Conservation (phyloP, 2,797 vertebrate genomes). For the Carapus acus region DNA sequence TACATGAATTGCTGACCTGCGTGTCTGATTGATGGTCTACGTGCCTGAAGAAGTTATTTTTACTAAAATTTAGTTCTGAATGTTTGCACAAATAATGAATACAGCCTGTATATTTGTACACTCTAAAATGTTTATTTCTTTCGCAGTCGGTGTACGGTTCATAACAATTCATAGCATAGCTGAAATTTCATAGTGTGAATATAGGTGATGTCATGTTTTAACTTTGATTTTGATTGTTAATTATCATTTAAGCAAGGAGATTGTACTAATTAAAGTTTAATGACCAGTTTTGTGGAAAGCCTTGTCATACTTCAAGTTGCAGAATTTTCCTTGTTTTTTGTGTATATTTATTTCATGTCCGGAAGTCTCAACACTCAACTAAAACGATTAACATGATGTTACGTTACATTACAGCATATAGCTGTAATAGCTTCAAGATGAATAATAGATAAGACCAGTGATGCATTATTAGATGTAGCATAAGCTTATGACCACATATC, state of each 20-base stretch:
- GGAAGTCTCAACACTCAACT: no score
- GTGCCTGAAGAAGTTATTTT: slow-evolving; percentile 34
- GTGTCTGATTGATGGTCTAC: slow-evolving; percentile 14
- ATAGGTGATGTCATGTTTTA: slow-evolving; percentile 10
- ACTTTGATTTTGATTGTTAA: slow-evolving; percentile 19
- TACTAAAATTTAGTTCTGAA: slow-evolving; percentile 11
- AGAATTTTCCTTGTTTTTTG: neutral
- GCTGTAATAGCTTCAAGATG: no score
- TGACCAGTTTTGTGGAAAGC: neutral
- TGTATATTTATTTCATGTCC: neutral
- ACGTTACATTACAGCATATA: no score
- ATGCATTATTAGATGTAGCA: no score
- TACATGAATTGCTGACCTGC: no score
- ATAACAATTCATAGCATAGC: slow-evolving; percentile 4
- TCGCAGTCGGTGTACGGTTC: neutral
- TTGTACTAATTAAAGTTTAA: slow-evolving; percentile 32
- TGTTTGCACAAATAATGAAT: slow-evolving; percentile 10
- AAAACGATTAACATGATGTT: no score
- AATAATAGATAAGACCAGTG: no score
- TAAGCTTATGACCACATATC: no score
- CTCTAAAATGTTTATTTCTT: slow-evolving; percentile 14
- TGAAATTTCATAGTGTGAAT: slow-evolving; percentile 11
- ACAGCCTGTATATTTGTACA: slow-evolving; percentile 5
- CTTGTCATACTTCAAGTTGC: slow-evolving; percentile 3
- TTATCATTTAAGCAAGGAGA: slow-evolving; percentile 24